phyloP scores from a whole-genome alignment of 35 echinoderm and acorn worm genomes.

The Apostichopus californicus region DNA sequence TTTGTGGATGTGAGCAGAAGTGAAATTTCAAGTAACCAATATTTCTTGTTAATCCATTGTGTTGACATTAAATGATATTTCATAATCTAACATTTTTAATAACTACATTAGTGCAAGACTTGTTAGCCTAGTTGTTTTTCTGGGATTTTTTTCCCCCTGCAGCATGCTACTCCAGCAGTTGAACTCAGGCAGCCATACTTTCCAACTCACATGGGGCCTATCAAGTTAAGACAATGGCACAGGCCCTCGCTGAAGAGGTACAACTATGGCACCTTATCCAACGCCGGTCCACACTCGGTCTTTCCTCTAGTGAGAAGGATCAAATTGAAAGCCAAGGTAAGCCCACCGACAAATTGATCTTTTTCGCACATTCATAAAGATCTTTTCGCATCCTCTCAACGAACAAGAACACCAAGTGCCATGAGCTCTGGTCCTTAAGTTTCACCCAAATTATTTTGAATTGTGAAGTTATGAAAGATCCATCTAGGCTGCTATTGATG shows the following conservation, averaged over 20 bases:
- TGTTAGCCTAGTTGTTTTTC: neutral
- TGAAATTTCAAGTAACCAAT: too few species aligned
- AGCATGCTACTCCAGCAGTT: slow-evolving; percentile 91
- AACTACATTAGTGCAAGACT: neutral
- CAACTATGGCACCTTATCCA: slow-evolving; percentile 77
- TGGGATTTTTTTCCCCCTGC: neutral
- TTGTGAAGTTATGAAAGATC: too few species aligned
- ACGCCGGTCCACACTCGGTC: slow-evolving; percentile 72
- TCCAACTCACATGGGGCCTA: slow-evolving; percentile 94
- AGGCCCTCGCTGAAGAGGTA: slow-evolving; percentile 76
- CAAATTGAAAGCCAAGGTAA: slow-evolving; percentile 95
- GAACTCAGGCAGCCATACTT: slow-evolving; percentile 98
- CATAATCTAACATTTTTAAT: too few species aligned
- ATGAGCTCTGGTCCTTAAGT: too few species aligned
- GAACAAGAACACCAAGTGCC: too few species aligned
- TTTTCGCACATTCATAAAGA: too few species aligned
- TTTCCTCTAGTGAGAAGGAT: slow-evolving; percentile 88
- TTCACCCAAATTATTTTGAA: too few species aligned
- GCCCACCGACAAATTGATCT: neutral
- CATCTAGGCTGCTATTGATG: too few species aligned
- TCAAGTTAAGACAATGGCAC: slow-evolving; percentile 84
- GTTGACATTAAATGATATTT: too few species aligned
- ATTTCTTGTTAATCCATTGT: too few species aligned
- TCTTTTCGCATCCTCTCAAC: too few species aligned
- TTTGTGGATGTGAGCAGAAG: too few species aligned